Percentiles rank a stretch among this genome's conserved stretches.
phyloP scores from a whole-genome alignment of 2,797 vertebrate species.

The Eulemur albifrons region DNA sequence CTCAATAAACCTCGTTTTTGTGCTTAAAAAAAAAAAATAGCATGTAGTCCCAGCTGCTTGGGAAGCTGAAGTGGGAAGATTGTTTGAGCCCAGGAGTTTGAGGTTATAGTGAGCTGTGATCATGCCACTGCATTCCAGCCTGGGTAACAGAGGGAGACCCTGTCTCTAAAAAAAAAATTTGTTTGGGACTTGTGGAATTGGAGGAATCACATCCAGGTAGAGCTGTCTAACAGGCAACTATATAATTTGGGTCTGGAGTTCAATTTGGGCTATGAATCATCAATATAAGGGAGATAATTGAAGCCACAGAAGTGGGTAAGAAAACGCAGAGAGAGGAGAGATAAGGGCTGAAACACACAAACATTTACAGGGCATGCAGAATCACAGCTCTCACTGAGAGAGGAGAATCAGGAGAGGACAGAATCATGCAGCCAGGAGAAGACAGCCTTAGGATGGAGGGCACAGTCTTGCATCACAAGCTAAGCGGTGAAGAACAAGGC shows the following conservation, averaged over 20 bases:
- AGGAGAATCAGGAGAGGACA: not conserved
- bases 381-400: not conserved
- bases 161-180: not conserved
- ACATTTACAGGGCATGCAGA: not conserved
- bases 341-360: not conserved
- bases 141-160: no score
- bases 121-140: no score
- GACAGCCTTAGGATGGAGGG: not conserved
- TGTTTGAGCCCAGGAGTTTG: no score
- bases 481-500: not conserved
- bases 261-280: not conserved
- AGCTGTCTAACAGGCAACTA: not conserved
- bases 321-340: not conserved
- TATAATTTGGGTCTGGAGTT: not conserved
- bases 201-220: not conserved
- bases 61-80: no score
- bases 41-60: no score
- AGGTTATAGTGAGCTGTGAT: no score
- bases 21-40: no score
- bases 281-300: not conserved
- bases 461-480: accelerated
- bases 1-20: no score
- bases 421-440: not conserved
- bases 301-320: not conserved
- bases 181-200: not conserved